Conservation (phyloP, 2,888 invertebrate genomes). For the Hymenopus coronatus region DNA sequence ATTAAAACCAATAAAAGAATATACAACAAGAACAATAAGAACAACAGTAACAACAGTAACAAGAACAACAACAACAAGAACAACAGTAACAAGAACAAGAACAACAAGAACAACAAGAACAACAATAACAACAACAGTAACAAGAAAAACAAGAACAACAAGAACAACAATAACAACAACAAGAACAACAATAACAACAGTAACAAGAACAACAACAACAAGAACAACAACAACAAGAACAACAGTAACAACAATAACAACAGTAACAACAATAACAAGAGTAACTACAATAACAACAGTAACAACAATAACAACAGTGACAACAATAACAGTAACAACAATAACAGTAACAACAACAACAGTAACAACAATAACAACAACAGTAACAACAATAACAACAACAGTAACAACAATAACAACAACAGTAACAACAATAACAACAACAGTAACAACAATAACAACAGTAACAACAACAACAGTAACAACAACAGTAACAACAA, state of each 20-base stretch:
- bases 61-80: not conserved
- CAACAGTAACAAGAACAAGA: not conserved
- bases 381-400: not conserved
- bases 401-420: not conserved
- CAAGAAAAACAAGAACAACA: not conserved
- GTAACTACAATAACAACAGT: not conserved
- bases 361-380: too few species aligned
- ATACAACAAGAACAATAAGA: too few species aligned
- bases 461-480: too few species aligned
- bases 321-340: not conserved
- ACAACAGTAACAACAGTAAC: too few species aligned
- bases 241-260: not conserved
- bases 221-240: too few species aligned
- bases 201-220: not conserved
- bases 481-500: not conserved
- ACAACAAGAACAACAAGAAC: not conserved
- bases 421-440: not conserved
- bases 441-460: not conserved
- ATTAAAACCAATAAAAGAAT: too few species aligned
- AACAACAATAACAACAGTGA: too few species aligned
- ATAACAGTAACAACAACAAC: too few species aligned
- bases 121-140: not conserved
- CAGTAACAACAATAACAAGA: not conserved
- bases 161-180: not conserved
- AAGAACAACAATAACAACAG: not conserved